Evolutionary conservation across 2,888 invertebrate species (phyloP).

Genomic region (Aspidiotus rigidus): DNA sequence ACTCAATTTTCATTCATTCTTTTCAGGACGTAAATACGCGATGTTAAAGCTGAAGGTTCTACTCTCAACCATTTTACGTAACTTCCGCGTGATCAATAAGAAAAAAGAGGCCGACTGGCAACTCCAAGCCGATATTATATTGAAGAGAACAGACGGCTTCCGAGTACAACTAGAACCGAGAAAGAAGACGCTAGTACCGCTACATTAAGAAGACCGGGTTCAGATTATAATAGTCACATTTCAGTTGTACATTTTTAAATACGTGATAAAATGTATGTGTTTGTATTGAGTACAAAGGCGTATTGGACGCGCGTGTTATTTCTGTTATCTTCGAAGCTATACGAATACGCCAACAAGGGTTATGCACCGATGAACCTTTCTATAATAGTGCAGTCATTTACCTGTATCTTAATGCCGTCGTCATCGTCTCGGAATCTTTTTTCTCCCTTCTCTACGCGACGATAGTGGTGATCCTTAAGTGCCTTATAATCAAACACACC

Average conservation of each 20-base stretch:
- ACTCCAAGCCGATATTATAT: slow-evolving; percentile 65
- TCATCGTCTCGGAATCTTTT: not conserved
- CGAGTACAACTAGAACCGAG: slow-evolving; percentile 61
- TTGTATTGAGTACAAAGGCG: slow-evolving; percentile 9
- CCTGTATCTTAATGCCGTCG: not conserved
- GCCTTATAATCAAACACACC: no score
- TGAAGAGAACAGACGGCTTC: slow-evolving; percentile 68
- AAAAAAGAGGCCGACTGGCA: slow-evolving; percentile 59
- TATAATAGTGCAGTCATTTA: no score
- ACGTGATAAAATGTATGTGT: slow-evolving; percentile 15
- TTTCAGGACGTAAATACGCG: slow-evolving; percentile 64
- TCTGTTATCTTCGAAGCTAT: not conserved
- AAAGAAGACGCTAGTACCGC: slow-evolving; percentile 41
- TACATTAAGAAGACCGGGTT: no score
- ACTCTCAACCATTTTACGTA: slow-evolving; percentile 63
- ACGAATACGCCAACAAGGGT: no score
- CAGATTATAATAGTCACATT: slow-evolving; percentile 9
- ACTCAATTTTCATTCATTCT: no score
- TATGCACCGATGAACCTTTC: no score
- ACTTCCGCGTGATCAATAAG: slow-evolving; percentile 61
- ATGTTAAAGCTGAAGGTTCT: slow-evolving; percentile 71
- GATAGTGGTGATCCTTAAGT: no score
- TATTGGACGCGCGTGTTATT: not conserved
- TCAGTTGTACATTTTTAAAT: slow-evolving; percentile 19
- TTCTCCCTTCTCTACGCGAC: no score